Conservation (phyloP, 2,797 vertebrate species). For the Australoheros facetus region DNA sequence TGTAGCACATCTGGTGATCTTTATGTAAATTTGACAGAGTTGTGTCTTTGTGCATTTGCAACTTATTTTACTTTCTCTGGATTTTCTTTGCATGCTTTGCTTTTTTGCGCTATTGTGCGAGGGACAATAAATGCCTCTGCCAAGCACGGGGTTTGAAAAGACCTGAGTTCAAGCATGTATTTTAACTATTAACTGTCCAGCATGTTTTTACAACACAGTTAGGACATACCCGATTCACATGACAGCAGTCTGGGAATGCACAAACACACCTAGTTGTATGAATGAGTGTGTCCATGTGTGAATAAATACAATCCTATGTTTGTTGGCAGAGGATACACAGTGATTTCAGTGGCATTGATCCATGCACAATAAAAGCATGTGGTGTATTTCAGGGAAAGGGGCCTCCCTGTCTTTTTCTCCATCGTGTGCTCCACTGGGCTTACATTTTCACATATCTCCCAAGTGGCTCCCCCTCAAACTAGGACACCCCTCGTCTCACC, state of each 20-base stretch:
- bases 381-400: constrained; percentile 58
- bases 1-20: constrained; percentile 67
- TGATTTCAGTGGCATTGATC: constrained; percentile 56
- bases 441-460: constrained; percentile 37
- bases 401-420: constrained; percentile 59
- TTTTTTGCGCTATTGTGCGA: constrained; percentile 2
- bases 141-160: constrained; percentile 27
- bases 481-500: constrained; percentile 44
- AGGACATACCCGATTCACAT: background rate
- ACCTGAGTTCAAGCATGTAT: background rate
- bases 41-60: constrained; percentile 16
- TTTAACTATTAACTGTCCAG: constrained; percentile 19
- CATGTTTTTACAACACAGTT: background rate
- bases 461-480: constrained; percentile 59
- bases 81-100: constrained; percentile 21
- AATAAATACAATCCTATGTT: background rate
- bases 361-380: constrained; percentile 67
- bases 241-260: background rate
- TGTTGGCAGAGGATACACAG: constrained; percentile 37
- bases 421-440: constrained; percentile 40
- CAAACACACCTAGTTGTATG: constrained; percentile 9
- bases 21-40: constrained; percentile 48
- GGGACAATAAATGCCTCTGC: constrained; percentile 20
- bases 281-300: background rate
- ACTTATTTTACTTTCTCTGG: constrained; percentile 5